phyloP scores from a whole-genome alignment of 2,888 invertebrate species.

The Euphydryas editha region DNA sequence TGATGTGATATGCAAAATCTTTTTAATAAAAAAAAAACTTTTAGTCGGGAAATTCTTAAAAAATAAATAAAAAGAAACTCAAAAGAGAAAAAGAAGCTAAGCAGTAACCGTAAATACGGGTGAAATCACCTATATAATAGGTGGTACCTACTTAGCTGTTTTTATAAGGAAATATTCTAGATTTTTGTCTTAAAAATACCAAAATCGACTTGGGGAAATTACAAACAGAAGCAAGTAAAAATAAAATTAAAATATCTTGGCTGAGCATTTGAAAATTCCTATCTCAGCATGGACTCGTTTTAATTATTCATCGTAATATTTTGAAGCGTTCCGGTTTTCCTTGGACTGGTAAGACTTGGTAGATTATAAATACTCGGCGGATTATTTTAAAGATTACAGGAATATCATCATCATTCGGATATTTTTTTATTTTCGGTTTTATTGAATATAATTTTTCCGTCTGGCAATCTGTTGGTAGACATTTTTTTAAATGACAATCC shows the following conservation, averaged over 20 bases:
- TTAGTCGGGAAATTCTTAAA: no score
- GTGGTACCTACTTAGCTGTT: no score
- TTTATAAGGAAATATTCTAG: no score
- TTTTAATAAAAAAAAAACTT: no score
- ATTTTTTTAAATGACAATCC: no score
- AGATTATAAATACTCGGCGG: constrained; percentile 56
- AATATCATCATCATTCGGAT: constrained; percentile 25
- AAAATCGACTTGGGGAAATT: background rate
- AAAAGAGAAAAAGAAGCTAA: no score
- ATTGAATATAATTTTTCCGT: no score
- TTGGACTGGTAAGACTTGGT: constrained; percentile 53
- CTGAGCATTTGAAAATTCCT: background rate
- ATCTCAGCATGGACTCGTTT: constrained; percentile 43
- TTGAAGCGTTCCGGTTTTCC: constrained; percentile 52
- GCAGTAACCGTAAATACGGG: no score
- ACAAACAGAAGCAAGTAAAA: background rate
- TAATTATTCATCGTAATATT: constrained; percentile 65
- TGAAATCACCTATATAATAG: no score
- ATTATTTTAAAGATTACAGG: constrained; percentile 46
- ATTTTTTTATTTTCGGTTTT: background rate
- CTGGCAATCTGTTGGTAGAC: no score
- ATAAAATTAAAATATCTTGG: background rate
- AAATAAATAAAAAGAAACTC: no score
- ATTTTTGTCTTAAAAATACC: background rate
- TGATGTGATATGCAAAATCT: no score